phyloP scores from a whole-genome alignment of 23 tunicate genomes.

The Clavelina lepadiformis region DNA sequence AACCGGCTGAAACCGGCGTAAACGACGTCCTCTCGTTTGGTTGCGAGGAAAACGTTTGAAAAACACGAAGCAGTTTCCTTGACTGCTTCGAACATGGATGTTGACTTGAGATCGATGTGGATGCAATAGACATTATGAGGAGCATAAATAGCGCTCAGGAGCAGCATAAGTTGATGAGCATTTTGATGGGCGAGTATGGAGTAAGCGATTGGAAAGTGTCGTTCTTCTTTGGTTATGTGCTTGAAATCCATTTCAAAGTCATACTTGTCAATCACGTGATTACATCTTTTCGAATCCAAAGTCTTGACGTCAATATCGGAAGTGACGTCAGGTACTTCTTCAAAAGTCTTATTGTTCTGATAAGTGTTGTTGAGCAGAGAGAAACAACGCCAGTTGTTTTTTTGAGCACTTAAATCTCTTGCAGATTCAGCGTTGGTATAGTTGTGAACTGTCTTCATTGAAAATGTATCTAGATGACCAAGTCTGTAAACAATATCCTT shows the following conservation, averaged over 20 bases:
- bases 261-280: conserved; percentile 9
- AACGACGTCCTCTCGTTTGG: conserved; percentile 23
- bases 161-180: conserved; percentile 42
- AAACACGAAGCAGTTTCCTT: conserved; percentile 27
- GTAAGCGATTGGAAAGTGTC: conserved; percentile 56
- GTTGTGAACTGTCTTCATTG: too few species aligned
- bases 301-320: too few species aligned
- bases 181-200: conserved; percentile 41
- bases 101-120: conserved; percentile 46
- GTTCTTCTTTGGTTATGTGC: conserved; percentile 3
- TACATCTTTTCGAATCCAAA: too few species aligned
- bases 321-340: too few species aligned
- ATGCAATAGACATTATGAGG: conserved; percentile 65
- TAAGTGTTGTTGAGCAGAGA: too few species aligned
- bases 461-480: too few species aligned
- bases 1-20: conserved; percentile 55
- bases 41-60: conserved; percentile 50
- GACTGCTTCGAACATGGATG: conserved; percentile 5
- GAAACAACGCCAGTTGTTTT: too few species aligned
- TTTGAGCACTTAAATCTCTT: too few species aligned
- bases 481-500: too few species aligned
- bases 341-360: too few species aligned
- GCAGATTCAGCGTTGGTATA: too few species aligned
- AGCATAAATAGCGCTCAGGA: conserved; percentile 55
- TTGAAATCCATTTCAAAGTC: not conserved